These are phyloP conservation scores for Aradophagus sp. DNA, from an alignment of 1,140 invertebrate genomes.

Conservation along the genomic window DNA sequence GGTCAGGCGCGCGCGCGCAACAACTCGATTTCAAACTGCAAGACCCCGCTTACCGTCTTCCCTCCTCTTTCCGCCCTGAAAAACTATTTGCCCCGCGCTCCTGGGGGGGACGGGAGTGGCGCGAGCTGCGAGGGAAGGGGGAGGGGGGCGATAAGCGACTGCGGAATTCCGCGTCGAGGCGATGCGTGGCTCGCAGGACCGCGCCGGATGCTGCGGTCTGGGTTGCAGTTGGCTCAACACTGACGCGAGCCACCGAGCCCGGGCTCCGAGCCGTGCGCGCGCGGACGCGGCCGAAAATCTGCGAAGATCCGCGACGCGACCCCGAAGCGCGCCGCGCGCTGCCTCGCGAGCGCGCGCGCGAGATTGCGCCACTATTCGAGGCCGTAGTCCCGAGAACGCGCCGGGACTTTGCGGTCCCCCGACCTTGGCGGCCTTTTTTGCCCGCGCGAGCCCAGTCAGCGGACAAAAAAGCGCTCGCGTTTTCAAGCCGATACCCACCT, in stretches of 20 bases:
- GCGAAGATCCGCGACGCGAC: slow-evolving; percentile 71
- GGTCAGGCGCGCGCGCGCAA: background rate
- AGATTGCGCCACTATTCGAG: no score
- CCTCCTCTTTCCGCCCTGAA: no score
- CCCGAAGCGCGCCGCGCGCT: slow-evolving; percentile 51
- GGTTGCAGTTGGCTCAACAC: slow-evolving; percentile 58
- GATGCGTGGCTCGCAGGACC: slow-evolving; percentile 5
- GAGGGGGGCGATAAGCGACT: slow-evolving; percentile 3
- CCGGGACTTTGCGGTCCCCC: slow-evolving; percentile 31
- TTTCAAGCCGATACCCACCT: no score
- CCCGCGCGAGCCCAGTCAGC: no score
- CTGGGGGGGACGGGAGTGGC: background rate
- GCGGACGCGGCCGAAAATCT: slow-evolving; percentile 67
- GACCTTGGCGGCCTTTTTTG: no score
- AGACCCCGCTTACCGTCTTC: no score
- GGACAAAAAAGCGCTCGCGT: no score
- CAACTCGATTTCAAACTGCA: background rate
- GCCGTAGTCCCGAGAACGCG: background rate
- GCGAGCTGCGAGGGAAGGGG: background rate
- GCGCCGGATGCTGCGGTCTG: slow-evolving; percentile 58
- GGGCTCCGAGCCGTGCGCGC: slow-evolving; percentile 53
- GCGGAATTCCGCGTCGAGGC: slow-evolving; percentile 14
- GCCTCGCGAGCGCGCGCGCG: slow-evolving; percentile 35
- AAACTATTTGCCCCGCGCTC: no score
- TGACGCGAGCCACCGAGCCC: slow-evolving; percentile 59